A percentile compares a stretch with the other conserved stretches of the same genome.
Conservation (phyloP, 2,113 vertebrate species). For the Pipra filicauda region DNA sequence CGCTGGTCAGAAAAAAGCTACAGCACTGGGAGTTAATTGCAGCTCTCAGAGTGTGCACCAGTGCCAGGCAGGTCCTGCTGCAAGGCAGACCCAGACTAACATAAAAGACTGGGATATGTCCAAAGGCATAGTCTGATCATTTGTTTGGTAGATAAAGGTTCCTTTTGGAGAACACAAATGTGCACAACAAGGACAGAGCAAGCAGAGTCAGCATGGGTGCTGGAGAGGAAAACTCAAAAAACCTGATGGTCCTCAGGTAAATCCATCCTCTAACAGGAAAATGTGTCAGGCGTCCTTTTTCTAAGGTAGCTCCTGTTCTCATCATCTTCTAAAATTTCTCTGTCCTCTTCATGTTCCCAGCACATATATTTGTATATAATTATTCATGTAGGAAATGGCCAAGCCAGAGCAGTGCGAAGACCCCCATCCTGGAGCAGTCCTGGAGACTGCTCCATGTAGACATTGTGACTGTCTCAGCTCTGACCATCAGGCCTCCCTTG, state of each 20-base stretch:
- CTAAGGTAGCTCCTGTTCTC: not conserved
- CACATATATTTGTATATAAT: rapidly evolving
- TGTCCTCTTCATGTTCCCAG: not conserved
- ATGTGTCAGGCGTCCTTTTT: rapidly evolving
- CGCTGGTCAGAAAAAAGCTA: not conserved
- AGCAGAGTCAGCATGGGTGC: not conserved
- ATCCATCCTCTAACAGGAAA: not conserved
- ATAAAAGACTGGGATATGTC: not conserved
- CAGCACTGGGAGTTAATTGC: not conserved
- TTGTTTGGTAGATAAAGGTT: not conserved
- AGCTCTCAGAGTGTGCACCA: not conserved
- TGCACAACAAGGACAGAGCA: not conserved
- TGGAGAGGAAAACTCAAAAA: not conserved
- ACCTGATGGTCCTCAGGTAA: not conserved
- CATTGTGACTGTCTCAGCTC: not conserved
- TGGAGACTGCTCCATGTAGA: not conserved
- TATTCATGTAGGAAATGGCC: not conserved
- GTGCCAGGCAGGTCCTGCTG: not conserved
- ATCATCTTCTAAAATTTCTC: not conserved
- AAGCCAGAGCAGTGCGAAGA: not conserved
- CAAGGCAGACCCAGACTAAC: not conserved
- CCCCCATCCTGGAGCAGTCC: not conserved
- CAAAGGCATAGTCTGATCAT: not conserved
- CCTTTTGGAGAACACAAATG: not conserved
- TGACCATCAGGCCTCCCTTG: not conserved